Conservation (phyloP, 2,888 invertebrate species). For the Lampropteryx suffumata region DNA sequence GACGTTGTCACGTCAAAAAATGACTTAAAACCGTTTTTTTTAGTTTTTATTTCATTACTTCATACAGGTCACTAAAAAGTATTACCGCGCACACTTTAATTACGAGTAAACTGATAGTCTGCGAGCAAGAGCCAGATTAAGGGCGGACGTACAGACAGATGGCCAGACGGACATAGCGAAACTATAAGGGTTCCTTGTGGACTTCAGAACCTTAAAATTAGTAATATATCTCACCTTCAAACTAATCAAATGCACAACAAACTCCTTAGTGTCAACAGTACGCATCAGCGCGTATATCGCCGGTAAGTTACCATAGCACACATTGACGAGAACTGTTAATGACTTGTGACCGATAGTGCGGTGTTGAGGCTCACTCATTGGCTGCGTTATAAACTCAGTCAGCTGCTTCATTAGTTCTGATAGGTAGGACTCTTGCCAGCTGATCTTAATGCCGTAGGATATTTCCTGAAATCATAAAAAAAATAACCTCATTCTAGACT, state of each 20-base stretch:
- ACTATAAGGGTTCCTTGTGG: too few relatives aligned
- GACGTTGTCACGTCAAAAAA: too few relatives aligned
- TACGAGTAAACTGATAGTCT: too few relatives aligned
- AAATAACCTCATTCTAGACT: too few relatives aligned
- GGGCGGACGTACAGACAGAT: too few relatives aligned
- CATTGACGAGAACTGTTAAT: slow-evolving; percentile 88
- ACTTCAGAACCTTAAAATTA: too few relatives aligned
- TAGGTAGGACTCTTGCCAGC: slow-evolving; percentile 91
- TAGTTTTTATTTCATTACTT: too few relatives aligned
- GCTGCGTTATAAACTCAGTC: slow-evolving; percentile 84
- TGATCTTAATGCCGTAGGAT: slow-evolving; percentile 90
- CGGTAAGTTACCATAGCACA: slow-evolving; percentile 90
- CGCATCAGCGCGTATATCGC: slow-evolving; percentile 88
- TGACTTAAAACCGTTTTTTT: too few relatives aligned
- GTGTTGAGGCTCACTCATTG: slow-evolving; percentile 68
- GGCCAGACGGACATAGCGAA: too few relatives aligned
- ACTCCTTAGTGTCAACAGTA: slow-evolving; percentile 87
- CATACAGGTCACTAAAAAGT: too few relatives aligned
- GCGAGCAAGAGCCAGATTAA: too few relatives aligned
- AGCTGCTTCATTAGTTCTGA: slow-evolving; percentile 85
- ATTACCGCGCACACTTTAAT: too few relatives aligned
- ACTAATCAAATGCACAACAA: slow-evolving; percentile 84
- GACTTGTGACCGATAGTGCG: slow-evolving; percentile 75
- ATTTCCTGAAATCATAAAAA: slow-evolving; percentile 80
- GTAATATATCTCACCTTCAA: slow-evolving; percentile 73